phyloP scores from a whole-genome alignment of 1,140 invertebrate species.

The Globodera rostochiensis region DNA sequence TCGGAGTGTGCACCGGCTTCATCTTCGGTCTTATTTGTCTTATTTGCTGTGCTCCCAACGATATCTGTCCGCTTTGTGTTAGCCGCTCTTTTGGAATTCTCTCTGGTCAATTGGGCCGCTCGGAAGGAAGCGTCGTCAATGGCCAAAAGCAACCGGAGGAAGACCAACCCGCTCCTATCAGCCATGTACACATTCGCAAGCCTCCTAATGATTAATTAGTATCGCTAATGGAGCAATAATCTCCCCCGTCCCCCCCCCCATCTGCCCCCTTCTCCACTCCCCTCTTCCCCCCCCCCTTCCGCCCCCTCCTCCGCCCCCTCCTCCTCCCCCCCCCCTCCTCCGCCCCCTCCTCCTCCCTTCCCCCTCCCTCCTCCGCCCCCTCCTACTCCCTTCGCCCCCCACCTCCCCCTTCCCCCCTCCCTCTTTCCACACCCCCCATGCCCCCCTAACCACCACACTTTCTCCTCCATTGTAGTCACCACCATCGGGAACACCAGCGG shows the following conservation, averaged over 20 bases:
- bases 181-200: conserved; percentile 20
- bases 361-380: too few species aligned
- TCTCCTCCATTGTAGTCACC: conserved; percentile 13
- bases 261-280: too few species aligned
- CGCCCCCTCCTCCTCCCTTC: too few species aligned
- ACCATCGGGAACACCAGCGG: conserved; percentile 10
- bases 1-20: conserved; percentile 87
- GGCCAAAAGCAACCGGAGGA: conserved; percentile 69
- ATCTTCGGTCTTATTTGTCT: conserved; percentile 76
- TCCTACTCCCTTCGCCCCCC: too few species aligned
- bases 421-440: too few species aligned
- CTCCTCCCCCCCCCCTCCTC: too few species aligned
- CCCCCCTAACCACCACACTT: too few species aligned
- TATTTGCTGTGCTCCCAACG: neutral
- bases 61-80: conserved; percentile 75
- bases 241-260: too few species aligned
- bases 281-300: too few species aligned
- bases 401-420: too few species aligned
- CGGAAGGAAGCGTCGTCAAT: conserved; percentile 77
- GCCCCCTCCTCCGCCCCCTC: too few species aligned
- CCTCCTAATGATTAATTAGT: conserved; percentile 29
- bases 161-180: conserved; percentile 29
- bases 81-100: conserved; percentile 89
- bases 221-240: neutral
- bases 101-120: conserved; percentile 92